These are phyloP conservation scores for Lasioglossum pauxillum DNA, from an alignment of 2,888 invertebrate species.

Conservation along the genomic window DNA sequence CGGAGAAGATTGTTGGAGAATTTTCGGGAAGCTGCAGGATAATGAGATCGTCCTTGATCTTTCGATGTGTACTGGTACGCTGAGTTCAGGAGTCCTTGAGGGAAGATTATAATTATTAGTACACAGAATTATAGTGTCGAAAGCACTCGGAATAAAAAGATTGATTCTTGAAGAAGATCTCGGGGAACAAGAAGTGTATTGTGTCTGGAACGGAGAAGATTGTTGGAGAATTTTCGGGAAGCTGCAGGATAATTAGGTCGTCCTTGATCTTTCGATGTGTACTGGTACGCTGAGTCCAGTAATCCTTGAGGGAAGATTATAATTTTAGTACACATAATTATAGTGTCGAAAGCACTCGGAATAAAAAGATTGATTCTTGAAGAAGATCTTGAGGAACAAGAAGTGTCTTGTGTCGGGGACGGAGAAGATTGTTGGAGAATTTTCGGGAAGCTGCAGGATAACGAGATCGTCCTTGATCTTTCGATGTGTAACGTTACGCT, in stretches of 20 bases:
- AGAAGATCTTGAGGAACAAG: neutral
- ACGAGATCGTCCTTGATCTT: neutral
- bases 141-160: neutral
- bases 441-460: neutral
- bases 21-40: neutral
- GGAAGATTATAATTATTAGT: neutral
- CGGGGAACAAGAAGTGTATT: neutral
- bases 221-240: neutral
- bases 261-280: neutral
- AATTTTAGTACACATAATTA: too few species aligned
- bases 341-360: too few species aligned
- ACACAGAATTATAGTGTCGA: neutral
- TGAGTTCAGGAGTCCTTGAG: too few species aligned
- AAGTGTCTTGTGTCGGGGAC: neutral
- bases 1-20: neutral
- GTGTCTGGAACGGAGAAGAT: neutral
- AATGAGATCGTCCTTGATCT: neutral
- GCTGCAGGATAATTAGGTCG: neutral
- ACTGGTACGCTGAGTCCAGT: neutral
- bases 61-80: too few species aligned
- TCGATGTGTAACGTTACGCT: too few species aligned
- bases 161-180: neutral
- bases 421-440: neutral
- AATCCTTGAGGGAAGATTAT: neutral
- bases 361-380: too few species aligned